These are phyloP conservation scores for Pandemis corylana DNA, from an alignment of 2,888 invertebrate species.

Conservation along the genomic window DNA sequence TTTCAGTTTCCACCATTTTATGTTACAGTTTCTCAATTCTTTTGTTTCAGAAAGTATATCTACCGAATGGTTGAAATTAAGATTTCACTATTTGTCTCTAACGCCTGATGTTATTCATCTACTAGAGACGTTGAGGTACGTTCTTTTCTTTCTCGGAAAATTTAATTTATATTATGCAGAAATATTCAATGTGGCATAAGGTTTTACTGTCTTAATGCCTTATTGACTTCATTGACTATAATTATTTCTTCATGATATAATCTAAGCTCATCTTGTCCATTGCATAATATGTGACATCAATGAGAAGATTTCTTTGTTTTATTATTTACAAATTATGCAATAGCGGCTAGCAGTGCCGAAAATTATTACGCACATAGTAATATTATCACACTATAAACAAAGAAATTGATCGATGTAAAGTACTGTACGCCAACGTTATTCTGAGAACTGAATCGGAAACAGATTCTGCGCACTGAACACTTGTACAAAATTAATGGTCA, in stretches of 20 bases:
- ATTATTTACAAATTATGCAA: conserved; percentile 39
- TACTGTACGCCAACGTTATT: conserved; percentile 23
- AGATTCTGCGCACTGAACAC: conserved; percentile 10
- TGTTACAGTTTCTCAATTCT: conserved; percentile 22
- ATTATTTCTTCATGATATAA: conserved; percentile 81
- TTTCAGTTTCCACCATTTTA: conserved; percentile 17
- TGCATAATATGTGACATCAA: conserved; percentile 50
- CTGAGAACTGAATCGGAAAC: conserved; percentile 29
- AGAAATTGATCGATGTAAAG: conserved; percentile 22
- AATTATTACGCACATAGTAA: conserved; percentile 10
- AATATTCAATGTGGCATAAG: conserved; percentile 64
- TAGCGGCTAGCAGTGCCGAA: conserved; percentile 12
- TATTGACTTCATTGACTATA: conserved; percentile 46
- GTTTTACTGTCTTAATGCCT: conserved; percentile 14
- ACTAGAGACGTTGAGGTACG: conserved; percentile 87
- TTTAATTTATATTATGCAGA: conserved; percentile 73
- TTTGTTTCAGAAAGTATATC: conserved; percentile 88
- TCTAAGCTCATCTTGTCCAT: conserved; percentile 37
- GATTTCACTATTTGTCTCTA: conserved; percentile 90
- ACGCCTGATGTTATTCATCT: conserved; percentile 88
- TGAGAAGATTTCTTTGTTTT: conserved; percentile 58
- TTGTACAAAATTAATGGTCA: conserved; percentile 41
- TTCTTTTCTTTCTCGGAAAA: conserved; percentile 51
- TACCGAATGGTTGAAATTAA: conserved; percentile 90
- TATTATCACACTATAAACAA: conserved; percentile 29